A percentile compares a stretch with the other conserved stretches of the same genome.
These are phyloP conservation scores for Drosophila orena DNA, from an alignment of 1,140 invertebrate genomes.

Conservation along the genomic window DNA sequence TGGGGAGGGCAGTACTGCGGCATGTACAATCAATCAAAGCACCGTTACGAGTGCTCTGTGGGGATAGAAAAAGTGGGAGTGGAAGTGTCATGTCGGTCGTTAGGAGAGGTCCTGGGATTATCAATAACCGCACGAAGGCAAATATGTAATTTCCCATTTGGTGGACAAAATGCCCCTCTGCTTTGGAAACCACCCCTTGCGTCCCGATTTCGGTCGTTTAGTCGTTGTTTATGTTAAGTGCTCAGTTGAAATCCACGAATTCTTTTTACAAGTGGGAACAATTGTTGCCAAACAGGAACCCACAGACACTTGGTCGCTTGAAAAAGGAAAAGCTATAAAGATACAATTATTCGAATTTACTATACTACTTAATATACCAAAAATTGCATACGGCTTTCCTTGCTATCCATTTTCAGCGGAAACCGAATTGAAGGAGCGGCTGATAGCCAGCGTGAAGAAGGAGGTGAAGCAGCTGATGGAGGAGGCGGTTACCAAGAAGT, in stretches of 20 bases:
- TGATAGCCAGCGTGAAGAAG: conserved; percentile 92
- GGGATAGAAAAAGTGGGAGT: conserved; percentile 83
- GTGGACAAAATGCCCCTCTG: not conserved
- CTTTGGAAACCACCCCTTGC: not conserved
- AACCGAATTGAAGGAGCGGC: conserved; percentile 87
- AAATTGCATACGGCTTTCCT: not conserved
- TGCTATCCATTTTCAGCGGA: conserved; percentile 2
- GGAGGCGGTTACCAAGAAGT: conserved; percentile 96
- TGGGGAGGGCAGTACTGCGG: not conserved
- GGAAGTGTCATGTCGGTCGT: conserved; percentile 87
- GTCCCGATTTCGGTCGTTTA: not conserved
- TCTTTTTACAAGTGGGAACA: not conserved
- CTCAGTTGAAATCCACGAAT: no score
- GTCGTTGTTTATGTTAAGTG: not conserved
- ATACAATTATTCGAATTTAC: no score
- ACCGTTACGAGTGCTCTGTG: conserved; percentile 17
- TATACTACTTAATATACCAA: no score
- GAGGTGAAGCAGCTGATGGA: conserved; percentile 97
- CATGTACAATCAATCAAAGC: conserved; percentile 65
- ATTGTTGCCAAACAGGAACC: no score
- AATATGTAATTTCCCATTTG: conserved; percentile 18
- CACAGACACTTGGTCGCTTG: no score
- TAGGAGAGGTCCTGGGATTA: conserved; percentile 85
- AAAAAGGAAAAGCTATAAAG: no score
- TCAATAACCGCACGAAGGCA: conserved; percentile 17